Evolutionary conservation across 2,797 vertebrate species (phyloP).

Genomic region (Lacerta viridis): DNA sequence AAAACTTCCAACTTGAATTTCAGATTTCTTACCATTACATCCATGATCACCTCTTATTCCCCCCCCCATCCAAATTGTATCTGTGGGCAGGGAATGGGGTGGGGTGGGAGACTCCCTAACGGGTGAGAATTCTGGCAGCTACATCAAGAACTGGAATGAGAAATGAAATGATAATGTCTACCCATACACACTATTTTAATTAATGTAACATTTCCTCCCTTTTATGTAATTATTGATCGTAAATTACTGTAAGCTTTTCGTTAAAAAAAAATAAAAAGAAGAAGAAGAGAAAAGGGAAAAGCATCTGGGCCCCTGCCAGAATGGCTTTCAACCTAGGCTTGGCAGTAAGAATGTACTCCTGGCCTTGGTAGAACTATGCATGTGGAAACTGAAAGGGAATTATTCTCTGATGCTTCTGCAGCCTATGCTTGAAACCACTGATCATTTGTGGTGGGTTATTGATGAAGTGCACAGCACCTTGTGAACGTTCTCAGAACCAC

Average conservation of each 20-base stretch:
- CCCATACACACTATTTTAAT: not conserved
- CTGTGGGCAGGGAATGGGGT: too few relatives aligned
- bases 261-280: not conserved
- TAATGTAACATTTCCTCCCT: not conserved
- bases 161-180: constrained; percentile 10
- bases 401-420: not conserved
- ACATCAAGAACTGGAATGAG: not conserved
- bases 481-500: not conserved
- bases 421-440: not conserved
- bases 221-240: not conserved
- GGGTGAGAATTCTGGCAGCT: not conserved
- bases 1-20: not conserved
- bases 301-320: not conserved
- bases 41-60: not conserved
- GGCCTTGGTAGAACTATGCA: constrained; percentile 22
- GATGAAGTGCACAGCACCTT: not conserved
- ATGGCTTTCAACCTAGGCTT: constrained; percentile 42
- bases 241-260: constrained; percentile 20
- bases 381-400: not conserved
- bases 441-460: constrained; percentile 1
- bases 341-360: constrained; percentile 51
- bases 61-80: too few relatives aligned
- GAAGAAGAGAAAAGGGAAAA: not conserved
- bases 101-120: not conserved
- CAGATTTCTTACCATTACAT: not conserved